These are phyloP conservation scores for Aphidius colemani DNA, from an alignment of 2,888 invertebrate genomes.

Conservation along the genomic window DNA sequence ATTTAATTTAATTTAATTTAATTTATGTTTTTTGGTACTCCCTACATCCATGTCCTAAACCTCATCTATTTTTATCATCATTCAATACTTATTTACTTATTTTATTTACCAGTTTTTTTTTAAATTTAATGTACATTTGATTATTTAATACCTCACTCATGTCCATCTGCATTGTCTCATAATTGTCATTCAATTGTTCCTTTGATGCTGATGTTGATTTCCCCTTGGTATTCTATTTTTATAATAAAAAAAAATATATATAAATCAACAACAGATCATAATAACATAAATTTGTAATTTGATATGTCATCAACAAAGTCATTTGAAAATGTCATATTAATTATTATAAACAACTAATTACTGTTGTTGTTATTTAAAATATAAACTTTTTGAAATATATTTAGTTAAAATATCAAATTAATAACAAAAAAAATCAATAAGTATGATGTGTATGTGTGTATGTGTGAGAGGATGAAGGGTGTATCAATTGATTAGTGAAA, in stretches of 20 bases:
- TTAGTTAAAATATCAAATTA: background rate
- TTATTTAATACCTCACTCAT: constrained; percentile 70
- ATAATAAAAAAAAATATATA: background rate
- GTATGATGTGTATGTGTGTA: no score
- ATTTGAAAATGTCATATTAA: no score
- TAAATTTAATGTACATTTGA: constrained; percentile 36
- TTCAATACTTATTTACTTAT: background rate
- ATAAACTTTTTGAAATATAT: background rate
- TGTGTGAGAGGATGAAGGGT: no score
- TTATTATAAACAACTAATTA: no score
- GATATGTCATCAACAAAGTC: background rate
- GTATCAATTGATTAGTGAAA: background rate
- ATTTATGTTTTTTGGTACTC: background rate
- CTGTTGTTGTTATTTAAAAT: no score
- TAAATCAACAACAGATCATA: background rate
- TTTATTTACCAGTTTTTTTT: background rate
- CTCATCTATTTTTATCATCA: no score
- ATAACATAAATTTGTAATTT: background rate
- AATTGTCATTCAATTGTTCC: constrained; percentile 70
- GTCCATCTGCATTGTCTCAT: constrained; percentile 79
- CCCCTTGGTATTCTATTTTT: constrained; percentile 21
- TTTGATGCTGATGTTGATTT: constrained; percentile 33
- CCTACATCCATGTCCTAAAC: constrained; percentile 7
- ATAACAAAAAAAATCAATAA: no score
- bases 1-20: no score